Evolutionary conservation across 2,888 invertebrate species (phyloP).

Genomic region (Platycnemis pennipes): DNA sequence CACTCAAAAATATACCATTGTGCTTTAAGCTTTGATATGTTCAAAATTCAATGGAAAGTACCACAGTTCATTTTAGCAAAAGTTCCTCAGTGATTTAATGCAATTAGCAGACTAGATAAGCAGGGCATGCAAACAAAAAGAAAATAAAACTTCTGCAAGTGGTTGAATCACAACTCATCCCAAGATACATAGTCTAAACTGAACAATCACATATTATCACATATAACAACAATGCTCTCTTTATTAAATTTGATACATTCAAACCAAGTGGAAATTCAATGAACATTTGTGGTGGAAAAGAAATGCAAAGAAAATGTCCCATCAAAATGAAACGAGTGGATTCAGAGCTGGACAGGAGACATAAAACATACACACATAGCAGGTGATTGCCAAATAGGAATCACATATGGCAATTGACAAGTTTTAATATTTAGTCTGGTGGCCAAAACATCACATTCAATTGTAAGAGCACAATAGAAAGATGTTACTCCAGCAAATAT

Average conservation of each 20-base stretch:
- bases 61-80: conserved; percentile 43
- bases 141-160: conserved; percentile 3
- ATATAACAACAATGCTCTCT: neutral
- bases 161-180: neutral
- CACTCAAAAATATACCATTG: conserved; percentile 62
- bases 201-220: neutral
- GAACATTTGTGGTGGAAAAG: conserved; percentile 42
- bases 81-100: conserved; percentile 52
- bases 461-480: conserved; percentile 38
- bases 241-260: conserved; percentile 47
- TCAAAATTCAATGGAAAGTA: conserved; percentile 51
- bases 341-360: conserved; percentile 16
- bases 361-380: conserved; percentile 20
- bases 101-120: conserved; percentile 58
- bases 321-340: neutral
- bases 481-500: conserved; percentile 18
- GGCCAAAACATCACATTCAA: neutral
- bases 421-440: neutral
- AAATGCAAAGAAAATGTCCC: conserved; percentile 8
- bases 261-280: neutral
- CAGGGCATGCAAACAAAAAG: conserved; percentile 41
- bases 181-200: neutral
- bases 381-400: neutral
- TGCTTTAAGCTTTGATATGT: conserved; percentile 66
- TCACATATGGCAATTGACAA: neutral